Evolutionary conservation across 2,113 vertebrate genomes (phyloP), one percentile per base, ranked within the genome.

Genomic region (Triplophysa tibetana): DNA sequence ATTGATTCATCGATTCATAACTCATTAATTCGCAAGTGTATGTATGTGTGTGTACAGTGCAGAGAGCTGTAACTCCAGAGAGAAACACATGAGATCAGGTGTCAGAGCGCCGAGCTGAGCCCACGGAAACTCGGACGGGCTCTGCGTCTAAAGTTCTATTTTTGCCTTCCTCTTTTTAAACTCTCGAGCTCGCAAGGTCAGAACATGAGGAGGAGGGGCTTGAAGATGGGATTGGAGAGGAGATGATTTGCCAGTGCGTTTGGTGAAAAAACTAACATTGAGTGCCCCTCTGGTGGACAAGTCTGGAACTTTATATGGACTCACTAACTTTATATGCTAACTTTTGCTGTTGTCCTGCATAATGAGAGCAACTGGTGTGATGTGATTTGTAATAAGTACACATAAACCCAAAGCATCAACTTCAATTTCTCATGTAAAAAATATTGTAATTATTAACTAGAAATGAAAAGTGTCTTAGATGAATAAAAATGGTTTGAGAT

Each of bases 61-160:
- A 65, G 70, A 88, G 84, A 19, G 45, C 85, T 84, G 79, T 23
- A 66, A 86, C 82, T 82, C 84, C 67, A 81, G 81, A 82, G 66
- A 81, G 83, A 89, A 89, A 92, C 92, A 85, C 83, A 85, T 88
- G 89, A 81, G 88, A 83, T 93, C 90, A 12, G 79, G 89, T 93
- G 92, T 87, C 92, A 80, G 74, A 50, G 82, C 85, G 85, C 66
- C 41, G 70, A 68, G 84, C 83, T 87, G 88, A 89, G 78, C 81
- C 21, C 83, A 82, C 68, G 65, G 81, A 87, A 84, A 82, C 70
- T 66, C 72, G 77, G 77, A 64, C 19, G 62, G 68, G 83, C 68
- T 65, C 70, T 81, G 74, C 48, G 75, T 85, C 75, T 85, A 84
- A 87, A 77, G 82, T 89, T 87, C 88, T 82, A 87, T 81, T 87